phyloP scores from a whole-genome alignment of 30 jellyfish, hydroid and myxozoan genomes.

The Haliclystus octoradiatus region DNA sequence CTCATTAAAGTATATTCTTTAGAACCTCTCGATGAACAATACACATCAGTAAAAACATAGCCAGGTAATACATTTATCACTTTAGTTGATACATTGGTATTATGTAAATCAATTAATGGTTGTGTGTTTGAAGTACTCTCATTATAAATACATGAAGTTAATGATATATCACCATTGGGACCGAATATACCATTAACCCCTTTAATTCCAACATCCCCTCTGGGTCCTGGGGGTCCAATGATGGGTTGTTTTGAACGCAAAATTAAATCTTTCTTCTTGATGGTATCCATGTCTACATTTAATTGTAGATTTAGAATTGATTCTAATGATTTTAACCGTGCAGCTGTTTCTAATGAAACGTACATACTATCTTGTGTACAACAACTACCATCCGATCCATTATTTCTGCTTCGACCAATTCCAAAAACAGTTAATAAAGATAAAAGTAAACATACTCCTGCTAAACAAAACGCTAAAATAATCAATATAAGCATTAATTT shows the following conservation, averaged over 20 bases:
- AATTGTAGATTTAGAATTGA: background rate
- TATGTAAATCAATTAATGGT: no score
- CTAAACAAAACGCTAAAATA: background rate
- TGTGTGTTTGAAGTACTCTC: background rate
- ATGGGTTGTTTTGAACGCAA: background rate
- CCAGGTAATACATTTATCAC: background rate
- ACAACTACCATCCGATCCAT: background rate
- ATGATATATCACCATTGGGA: background rate
- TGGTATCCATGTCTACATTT: background rate
- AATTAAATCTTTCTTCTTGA: background rate
- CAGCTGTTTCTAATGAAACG: background rate
- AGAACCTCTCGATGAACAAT: slow-evolving; percentile 8
- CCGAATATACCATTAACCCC: background rate
- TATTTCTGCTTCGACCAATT: background rate
- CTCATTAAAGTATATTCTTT: slow-evolving; percentile 8
- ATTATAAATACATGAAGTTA: background rate
- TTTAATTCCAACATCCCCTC: background rate
- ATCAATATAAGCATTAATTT: no score
- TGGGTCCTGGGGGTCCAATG: background rate
- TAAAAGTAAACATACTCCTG: background rate
- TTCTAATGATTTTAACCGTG: background rate
- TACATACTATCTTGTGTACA: no score
- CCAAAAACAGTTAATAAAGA: background rate
- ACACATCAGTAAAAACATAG: background rate
- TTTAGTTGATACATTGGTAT: background rate